phyloP scores from a whole-genome alignment of 2,797 vertebrate species.

The Manis crassicaudata region DNA sequence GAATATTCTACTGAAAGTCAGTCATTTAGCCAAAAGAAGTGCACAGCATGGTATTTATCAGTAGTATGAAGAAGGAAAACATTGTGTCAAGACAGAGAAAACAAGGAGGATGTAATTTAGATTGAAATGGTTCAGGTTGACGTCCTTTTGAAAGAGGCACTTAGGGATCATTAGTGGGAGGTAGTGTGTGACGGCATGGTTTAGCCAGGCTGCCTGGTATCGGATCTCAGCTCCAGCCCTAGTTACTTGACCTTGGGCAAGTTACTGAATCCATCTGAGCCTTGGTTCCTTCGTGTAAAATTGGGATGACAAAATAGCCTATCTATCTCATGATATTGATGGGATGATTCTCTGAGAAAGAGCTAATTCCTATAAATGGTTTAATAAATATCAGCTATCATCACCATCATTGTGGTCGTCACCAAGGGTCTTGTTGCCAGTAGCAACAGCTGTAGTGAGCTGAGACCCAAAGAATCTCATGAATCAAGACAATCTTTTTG shows the following conservation, averaged over 20 bases:
- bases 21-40: background rate
- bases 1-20: background rate
- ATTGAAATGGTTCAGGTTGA: background rate
- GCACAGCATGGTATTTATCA: background rate
- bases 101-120: background rate
- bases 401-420: background rate
- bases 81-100: background rate
- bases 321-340: background rate
- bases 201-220: background rate
- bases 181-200: background rate
- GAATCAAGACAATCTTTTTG: background rate
- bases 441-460: background rate
- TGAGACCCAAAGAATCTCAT: background rate
- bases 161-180: background rate
- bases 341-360: background rate
- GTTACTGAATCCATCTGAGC: slow-evolving; percentile 9
- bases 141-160: background rate
- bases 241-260: background rate
- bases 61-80: background rate
- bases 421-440: background rate
- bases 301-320: background rate
- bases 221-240: background rate
- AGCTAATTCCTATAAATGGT: background rate
- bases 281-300: background rate
- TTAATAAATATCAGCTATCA: background rate